A percentile compares a stretch with the other conserved stretches of the same genome.
Conservation (phyloP, 2,797 vertebrate genomes). For the Champsocephalus gunnari region DNA sequence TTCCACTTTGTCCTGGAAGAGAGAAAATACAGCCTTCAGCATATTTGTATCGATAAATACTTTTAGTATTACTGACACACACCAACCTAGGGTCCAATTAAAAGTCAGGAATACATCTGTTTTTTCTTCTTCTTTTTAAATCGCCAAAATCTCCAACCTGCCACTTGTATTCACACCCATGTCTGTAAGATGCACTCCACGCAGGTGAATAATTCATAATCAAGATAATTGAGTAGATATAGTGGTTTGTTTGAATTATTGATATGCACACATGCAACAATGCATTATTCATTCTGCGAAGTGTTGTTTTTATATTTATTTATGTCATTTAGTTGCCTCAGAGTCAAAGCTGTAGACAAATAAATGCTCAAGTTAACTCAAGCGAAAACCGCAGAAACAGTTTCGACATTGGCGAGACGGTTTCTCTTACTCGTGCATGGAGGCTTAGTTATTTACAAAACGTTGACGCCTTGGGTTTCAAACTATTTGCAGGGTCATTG, state of each 20-base stretch:
- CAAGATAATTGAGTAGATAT: conserved; percentile 96
- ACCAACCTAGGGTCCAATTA: conserved; percentile 46
- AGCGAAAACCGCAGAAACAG: conserved; percentile 9
- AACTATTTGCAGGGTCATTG: conserved; percentile 3
- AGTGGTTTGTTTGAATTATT: conserved; percentile 94
- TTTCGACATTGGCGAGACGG: not conserved
- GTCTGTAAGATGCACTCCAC: conserved; percentile 72
- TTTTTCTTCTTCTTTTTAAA: conserved; percentile 31
- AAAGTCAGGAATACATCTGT: conserved; percentile 33
- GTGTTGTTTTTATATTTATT: conserved; percentile 88
- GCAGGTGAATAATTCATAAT: conserved; percentile 92
- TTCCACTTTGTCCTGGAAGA: conserved; percentile 96
- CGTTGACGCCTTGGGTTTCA: not conserved
- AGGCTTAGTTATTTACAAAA: conserved; percentile 14
- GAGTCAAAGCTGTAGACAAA: conserved; percentile 54
- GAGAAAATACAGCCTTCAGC: conserved; percentile 15
- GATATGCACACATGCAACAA: conserved; percentile 91
- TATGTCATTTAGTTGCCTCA: conserved; percentile 72
- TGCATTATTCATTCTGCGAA: conserved; percentile 91
- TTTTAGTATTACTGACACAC: conserved; percentile 12
- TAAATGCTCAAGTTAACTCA: conserved; percentile 45
- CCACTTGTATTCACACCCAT: conserved; percentile 71
- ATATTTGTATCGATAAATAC: not conserved
- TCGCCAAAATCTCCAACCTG: conserved; percentile 56
- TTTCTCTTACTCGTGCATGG: not conserved